phyloP scores from a whole-genome alignment of 2,797 vertebrate species.

The Peromyscus melanophrys region DNA sequence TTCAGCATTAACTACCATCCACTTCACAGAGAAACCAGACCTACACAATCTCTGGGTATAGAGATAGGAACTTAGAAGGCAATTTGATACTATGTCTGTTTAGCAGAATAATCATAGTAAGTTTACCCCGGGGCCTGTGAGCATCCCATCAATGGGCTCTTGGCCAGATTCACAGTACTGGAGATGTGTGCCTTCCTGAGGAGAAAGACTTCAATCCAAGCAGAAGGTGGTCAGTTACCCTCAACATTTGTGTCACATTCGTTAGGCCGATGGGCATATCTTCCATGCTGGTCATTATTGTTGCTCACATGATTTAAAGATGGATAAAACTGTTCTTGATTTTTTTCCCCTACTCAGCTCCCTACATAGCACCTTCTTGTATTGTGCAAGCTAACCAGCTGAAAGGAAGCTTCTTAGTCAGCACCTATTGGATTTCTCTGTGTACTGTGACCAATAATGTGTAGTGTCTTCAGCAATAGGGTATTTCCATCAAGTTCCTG shows the following conservation, averaged over 20 bases:
- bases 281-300: neutral
- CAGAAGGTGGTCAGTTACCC: neutral
- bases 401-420: neutral
- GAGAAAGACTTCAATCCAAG: neutral
- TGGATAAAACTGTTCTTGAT: neutral
- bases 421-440: neutral
- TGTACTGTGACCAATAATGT: neutral
- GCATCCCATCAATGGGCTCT: neutral
- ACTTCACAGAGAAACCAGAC: neutral
- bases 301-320: neutral
- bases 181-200: neutral
- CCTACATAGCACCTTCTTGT: neutral
- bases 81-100: neutral
- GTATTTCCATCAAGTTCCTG: neutral
- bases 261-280: neutral
- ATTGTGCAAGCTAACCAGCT: neutral
- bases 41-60: neutral
- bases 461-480: neutral
- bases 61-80: too few species aligned
- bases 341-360: too few species aligned
- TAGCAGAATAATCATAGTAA: neutral
- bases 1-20: neutral
- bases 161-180: neutral
- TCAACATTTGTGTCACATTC: neutral
- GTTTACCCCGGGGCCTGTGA: neutral